Percentiles rank a stretch among this genome's conserved stretches.
These are phyloP conservation scores for Conistra vaccinii DNA, from an alignment of 2,888 invertebrate species.

Conservation along the genomic window DNA sequence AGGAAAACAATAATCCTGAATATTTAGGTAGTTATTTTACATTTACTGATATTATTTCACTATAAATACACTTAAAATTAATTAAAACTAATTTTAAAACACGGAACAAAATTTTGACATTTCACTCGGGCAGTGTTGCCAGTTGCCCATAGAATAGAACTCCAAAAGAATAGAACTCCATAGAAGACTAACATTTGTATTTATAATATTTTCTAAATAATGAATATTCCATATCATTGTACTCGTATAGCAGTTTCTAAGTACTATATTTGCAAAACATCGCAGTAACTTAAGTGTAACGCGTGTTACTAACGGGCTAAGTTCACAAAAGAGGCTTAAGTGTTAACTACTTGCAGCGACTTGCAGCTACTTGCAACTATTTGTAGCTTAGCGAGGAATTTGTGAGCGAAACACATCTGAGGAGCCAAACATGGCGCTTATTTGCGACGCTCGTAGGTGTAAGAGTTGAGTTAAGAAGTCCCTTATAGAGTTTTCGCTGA, in stretches of 20 bases:
- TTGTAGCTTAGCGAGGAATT: constrained; percentile 56
- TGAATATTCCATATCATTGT: background rate
- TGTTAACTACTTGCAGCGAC: constrained; percentile 61
- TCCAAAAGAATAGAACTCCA: too few species aligned
- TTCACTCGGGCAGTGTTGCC: too few species aligned
- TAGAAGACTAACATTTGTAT: background rate
- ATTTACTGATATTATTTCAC: too few species aligned
- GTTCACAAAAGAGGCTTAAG: constrained; percentile 67
- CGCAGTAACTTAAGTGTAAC: constrained; percentile 42
- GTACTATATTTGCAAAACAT: constrained; percentile 42
- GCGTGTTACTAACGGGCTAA: constrained; percentile 59
- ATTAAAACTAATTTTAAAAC: too few species aligned
- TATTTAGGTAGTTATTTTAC: too few species aligned
- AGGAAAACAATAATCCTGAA: too few species aligned
- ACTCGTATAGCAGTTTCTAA: constrained; percentile 6
- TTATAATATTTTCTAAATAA: background rate
- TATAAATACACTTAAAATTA: too few species aligned
- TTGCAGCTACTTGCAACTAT: constrained; percentile 34
- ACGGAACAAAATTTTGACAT: too few species aligned
- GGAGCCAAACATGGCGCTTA: constrained; percentile 16
- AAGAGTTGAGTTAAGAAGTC: background rate
- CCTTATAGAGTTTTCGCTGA: background rate
- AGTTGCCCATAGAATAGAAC: too few species aligned
- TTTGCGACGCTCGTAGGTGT: background rate
- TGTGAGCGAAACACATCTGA: constrained; percentile 48